Percentiles rank a stretch among this genome's conserved stretches.
Conservation (phyloP, 2,113 vertebrate genomes). For the Ictalurus punctatus region DNA sequence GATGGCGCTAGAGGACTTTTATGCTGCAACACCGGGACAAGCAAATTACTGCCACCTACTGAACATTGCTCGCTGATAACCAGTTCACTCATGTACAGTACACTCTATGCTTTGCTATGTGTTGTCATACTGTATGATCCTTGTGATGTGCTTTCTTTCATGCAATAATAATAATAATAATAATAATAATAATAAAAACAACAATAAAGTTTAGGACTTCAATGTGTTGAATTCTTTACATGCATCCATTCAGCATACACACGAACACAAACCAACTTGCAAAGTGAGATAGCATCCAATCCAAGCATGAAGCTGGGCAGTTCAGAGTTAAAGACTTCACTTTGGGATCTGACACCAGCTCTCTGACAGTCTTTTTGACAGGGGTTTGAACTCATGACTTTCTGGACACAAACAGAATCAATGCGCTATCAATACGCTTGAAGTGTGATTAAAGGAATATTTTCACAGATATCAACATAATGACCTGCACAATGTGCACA, state of each 20-base stretch:
- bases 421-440: neutral
- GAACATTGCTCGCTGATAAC: neutral
- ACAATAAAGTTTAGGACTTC: neutral
- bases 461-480: neutral
- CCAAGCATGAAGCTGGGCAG: neutral
- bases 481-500: neutral
- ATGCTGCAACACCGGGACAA: neutral
- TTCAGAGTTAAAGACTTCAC: neutral
- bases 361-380: neutral
- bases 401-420: neutral
- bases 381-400: neutral
- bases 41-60: constrained; percentile 9
- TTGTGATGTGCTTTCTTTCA: constrained; percentile 3
- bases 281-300: neutral
- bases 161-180: neutral
- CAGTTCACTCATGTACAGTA: neutral
- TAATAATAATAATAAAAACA: neutral
- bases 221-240: neutral
- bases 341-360: neutral
- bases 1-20: constrained; percentile 56
- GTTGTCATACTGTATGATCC: neutral
- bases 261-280: neutral
- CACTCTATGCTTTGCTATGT: neutral
- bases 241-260: neutral
- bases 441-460: neutral